Evolutionary conservation across 2,797 vertebrate species (phyloP).

Genomic region (Anguilla obscura): DNA sequence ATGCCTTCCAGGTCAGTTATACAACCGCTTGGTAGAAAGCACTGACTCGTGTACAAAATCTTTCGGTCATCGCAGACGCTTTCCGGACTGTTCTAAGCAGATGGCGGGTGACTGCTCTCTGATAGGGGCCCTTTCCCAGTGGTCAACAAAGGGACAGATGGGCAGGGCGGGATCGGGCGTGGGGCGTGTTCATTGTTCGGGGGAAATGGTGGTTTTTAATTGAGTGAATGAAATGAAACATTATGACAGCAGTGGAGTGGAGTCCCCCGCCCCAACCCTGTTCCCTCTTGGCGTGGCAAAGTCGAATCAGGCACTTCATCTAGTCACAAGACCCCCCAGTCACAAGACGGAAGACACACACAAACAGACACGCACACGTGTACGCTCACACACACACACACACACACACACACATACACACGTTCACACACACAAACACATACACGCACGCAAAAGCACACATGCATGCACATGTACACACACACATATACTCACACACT

Average conservation of each 20-base stretch:
- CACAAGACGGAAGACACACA: conserved; percentile 61
- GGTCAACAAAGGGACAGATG: background rate
- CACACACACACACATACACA: too few species aligned
- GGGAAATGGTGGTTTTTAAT: background rate
- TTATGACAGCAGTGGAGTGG: conserved; percentile 53
- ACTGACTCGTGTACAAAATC: background rate
- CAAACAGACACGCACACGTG: too few species aligned
- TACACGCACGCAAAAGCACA: too few species aligned
- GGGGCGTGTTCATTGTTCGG: background rate
- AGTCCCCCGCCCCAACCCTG: conserved; percentile 35
- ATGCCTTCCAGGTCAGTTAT: too few species aligned
- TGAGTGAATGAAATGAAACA: conserved; percentile 54
- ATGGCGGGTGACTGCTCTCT: background rate
- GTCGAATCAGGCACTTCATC: conserved; percentile 21
- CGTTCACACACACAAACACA: too few species aligned
- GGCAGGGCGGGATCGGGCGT: background rate
- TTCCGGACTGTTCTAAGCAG: background rate
- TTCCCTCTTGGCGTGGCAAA: background rate
- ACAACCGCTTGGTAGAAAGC: background rate
- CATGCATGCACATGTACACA: too few species aligned
- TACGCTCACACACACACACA: too few species aligned
- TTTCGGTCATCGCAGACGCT: background rate
- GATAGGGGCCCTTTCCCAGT: background rate
- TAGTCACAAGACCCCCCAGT: conserved; percentile 45
- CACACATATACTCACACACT: too few species aligned